Conservation (phyloP, 1,140 invertebrate species). For the Macrosteles quadrilineatus region DNA sequence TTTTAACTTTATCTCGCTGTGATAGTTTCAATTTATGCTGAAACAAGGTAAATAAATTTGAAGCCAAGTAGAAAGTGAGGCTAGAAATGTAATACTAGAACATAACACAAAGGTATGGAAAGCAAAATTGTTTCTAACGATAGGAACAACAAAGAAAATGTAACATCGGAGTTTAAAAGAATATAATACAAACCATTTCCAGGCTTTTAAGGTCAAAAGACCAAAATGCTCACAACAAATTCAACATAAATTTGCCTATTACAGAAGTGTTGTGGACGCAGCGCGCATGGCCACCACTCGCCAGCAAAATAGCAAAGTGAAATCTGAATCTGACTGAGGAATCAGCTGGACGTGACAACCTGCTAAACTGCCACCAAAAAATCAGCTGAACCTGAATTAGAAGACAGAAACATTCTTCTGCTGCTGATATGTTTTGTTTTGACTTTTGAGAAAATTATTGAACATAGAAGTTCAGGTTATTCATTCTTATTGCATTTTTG, state of each 20-base stretch:
- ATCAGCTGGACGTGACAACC: constrained; percentile 25
- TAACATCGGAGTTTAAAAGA: neutral
- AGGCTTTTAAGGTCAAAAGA: constrained; percentile 29
- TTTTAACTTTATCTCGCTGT: constrained; percentile 94
- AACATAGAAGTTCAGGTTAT: too few relatives aligned
- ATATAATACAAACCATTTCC: constrained; percentile 27
- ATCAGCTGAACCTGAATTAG: constrained; percentile 16
- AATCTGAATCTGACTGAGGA: too few relatives aligned
- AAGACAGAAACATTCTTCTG: too few relatives aligned
- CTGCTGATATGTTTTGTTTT: too few relatives aligned
- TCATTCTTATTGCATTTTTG: too few relatives aligned
- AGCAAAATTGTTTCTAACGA: too few relatives aligned
- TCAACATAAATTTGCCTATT: constrained; percentile 28
- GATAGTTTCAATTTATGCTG: constrained; percentile 96
- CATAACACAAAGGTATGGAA: constrained; percentile 1
- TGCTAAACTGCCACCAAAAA: neutral
- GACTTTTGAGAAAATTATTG: too few relatives aligned
- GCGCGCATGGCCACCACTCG: constrained; percentile 16
- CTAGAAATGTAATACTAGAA: neutral
- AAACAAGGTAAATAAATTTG: constrained; percentile 53
- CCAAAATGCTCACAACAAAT: constrained; percentile 21
- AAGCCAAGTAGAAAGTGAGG: constrained; percentile 21
- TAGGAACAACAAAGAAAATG: neutral
- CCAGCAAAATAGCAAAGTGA: neutral
- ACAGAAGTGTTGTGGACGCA: constrained; percentile 10